Evolutionary conservation across 2,113 vertebrate genomes (phyloP).

Genomic region (Alethe diademata): DNA sequence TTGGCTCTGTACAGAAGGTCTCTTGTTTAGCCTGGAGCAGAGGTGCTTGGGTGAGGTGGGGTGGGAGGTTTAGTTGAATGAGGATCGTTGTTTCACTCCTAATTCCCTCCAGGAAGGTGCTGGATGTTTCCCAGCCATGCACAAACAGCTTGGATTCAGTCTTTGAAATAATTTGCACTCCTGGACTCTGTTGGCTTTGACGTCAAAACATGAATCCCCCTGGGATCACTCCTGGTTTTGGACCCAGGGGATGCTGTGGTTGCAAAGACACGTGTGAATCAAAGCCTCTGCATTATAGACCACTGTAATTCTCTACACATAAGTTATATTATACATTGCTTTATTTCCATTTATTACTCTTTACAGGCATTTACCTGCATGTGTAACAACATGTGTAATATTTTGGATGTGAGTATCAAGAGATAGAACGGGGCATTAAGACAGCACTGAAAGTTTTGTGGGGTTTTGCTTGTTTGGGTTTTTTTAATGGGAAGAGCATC

Average conservation of each 20-base stretch:
- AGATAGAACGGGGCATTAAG: background rate
- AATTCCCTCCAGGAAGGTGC: background rate
- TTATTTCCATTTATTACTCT: background rate
- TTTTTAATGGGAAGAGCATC: background rate
- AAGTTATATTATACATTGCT: background rate
- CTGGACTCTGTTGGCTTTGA: background rate
- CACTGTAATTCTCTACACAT: background rate
- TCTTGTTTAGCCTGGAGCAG: background rate
- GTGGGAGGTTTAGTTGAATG: conserved; percentile 16
- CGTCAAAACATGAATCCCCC: background rate
- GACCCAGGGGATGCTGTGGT: background rate
- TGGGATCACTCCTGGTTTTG: background rate
- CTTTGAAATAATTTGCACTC: background rate
- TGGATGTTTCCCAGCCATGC: background rate
- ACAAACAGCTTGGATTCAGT: background rate
- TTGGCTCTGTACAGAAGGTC: background rate
- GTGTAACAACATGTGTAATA: background rate
- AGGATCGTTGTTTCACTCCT: background rate
- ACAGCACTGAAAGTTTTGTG: background rate
- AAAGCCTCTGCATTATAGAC: background rate
- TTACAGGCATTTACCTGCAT: background rate
- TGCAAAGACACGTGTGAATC: fast-evolving
- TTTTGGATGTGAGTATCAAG: background rate
- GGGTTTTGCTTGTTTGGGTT: background rate
- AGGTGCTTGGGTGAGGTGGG: background rate